Evolutionary conservation across 2,888 invertebrate species (phyloP).

Genomic region (Thymelicus lineola): DNA sequence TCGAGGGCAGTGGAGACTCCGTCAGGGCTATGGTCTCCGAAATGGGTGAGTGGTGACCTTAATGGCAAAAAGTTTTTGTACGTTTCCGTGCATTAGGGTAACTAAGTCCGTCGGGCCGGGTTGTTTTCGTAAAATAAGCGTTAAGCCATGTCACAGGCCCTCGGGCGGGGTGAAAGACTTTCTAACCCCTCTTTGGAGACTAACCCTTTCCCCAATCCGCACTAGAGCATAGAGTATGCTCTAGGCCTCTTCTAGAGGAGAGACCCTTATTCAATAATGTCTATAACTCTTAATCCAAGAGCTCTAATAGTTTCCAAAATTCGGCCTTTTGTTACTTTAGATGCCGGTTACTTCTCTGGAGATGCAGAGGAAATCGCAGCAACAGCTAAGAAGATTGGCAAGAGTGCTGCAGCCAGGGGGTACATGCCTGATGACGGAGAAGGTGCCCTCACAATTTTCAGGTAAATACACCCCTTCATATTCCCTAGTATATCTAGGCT

Average conservation of each 20-base stretch:
- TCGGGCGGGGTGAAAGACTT: neutral
- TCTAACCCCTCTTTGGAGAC: neutral
- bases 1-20: conserved; percentile 48
- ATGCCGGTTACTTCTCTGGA: conserved; percentile 73
- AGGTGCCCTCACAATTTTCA: conserved; percentile 80
- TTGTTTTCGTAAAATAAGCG: no score
- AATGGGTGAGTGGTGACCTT: conserved; percentile 53
- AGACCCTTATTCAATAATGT: no score
- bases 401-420: conserved; percentile 86
- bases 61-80: no score
- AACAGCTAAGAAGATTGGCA: conserved; percentile 71
- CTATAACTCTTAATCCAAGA: no score
- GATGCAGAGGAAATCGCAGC: conserved; percentile 67
- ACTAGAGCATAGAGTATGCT: no score
- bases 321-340: conserved; percentile 47
- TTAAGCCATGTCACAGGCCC: no score
- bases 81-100: no score
- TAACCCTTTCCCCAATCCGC: no score
- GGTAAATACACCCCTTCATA: conserved; percentile 54
- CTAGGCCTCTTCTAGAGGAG: no score
- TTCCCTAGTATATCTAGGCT: no score
- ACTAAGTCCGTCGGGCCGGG: no score
- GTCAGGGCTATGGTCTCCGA: conserved; percentile 59
- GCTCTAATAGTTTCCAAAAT: neutral
- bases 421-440: conserved; percentile 91